phyloP scores from a whole-genome alignment of 2,113 vertebrate genomes.

The Theristicus caerulescens region DNA sequence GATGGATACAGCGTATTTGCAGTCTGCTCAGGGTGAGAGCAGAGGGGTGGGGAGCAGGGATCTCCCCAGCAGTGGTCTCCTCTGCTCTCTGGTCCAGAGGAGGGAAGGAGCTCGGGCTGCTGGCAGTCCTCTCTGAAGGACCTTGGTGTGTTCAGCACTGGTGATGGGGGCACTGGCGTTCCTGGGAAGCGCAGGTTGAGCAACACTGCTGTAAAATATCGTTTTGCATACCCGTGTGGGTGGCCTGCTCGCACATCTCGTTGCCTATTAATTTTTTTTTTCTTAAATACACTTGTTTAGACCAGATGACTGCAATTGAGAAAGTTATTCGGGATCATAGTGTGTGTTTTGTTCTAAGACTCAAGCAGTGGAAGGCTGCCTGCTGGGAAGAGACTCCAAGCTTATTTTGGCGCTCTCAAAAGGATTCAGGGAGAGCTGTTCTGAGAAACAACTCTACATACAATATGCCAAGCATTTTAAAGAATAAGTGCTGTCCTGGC shows the following conservation, averaged over 20 bases:
- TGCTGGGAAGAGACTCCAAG: not conserved
- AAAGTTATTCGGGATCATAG: not conserved
- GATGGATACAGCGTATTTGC: not conserved
- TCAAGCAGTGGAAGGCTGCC: not conserved
- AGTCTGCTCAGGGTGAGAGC: rapidly evolving
- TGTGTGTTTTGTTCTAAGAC: not conserved
- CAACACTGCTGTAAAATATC: not conserved
- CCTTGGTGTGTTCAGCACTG: not conserved
- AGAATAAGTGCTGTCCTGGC: not conserved
- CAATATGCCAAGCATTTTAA: not conserved
- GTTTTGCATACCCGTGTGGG: not conserved
- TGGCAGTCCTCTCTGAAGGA: rapidly evolving
- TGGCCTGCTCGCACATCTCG: not conserved
- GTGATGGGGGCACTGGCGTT: not conserved
- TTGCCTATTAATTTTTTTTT: not conserved
- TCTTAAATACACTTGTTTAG: not conserved
- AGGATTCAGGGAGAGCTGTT: not conserved
- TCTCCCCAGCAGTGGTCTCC: not conserved
- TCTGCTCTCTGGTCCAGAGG: not conserved
- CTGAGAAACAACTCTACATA: not conserved
- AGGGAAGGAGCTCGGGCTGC: not conserved
- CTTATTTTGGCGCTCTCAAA: not conserved
- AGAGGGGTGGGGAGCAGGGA: no score
- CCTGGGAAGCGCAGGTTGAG: not conserved
- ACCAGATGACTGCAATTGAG: not conserved